Percentiles rank a stretch among this genome's conserved stretches.
Evolutionary conservation across 2,888 invertebrate species (phyloP).

Genomic region (Willowsia nigromaculata): DNA sequence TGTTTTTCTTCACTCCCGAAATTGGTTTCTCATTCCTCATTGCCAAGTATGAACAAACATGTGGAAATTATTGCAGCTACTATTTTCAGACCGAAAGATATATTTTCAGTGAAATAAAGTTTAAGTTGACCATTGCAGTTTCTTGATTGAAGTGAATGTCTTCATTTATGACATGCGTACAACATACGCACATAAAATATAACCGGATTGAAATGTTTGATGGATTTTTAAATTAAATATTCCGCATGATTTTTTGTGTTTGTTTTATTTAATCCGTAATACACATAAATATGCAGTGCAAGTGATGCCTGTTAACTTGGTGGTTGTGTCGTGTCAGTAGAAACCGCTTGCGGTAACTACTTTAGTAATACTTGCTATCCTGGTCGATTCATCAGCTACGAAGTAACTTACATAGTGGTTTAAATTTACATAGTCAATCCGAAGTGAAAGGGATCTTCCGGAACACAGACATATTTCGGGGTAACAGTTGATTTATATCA

Average conservation of each 20-base stretch:
- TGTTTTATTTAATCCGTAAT: too few species aligned
- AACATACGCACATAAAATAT: too few species aligned
- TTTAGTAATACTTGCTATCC: not conserved
- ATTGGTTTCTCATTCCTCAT: not conserved
- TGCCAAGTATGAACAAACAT: not conserved
- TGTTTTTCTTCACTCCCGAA: not conserved
- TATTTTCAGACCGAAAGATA: not conserved
- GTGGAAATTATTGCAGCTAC: not conserved
- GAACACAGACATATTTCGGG: not conserved
- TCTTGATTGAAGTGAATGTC: not conserved
- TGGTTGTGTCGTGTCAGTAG: too few species aligned
- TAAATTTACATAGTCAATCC: conserved; percentile 44
- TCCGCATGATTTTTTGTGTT: too few species aligned
- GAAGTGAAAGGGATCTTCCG: not conserved
- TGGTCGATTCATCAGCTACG: not conserved
- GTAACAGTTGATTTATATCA: not conserved
- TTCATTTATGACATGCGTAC: too few species aligned
- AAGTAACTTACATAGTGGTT: conserved; percentile 38
- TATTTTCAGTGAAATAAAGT: not conserved
- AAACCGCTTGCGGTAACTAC: not conserved
- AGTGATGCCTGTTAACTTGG: too few species aligned
- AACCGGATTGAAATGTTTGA: too few species aligned
- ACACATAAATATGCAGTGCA: too few species aligned
- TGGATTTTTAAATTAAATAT: too few species aligned
- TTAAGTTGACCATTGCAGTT: too few species aligned